These are phyloP conservation scores for Plebejus anna DNA, from an alignment of 2,888 invertebrate species.

Conservation along the genomic window DNA sequence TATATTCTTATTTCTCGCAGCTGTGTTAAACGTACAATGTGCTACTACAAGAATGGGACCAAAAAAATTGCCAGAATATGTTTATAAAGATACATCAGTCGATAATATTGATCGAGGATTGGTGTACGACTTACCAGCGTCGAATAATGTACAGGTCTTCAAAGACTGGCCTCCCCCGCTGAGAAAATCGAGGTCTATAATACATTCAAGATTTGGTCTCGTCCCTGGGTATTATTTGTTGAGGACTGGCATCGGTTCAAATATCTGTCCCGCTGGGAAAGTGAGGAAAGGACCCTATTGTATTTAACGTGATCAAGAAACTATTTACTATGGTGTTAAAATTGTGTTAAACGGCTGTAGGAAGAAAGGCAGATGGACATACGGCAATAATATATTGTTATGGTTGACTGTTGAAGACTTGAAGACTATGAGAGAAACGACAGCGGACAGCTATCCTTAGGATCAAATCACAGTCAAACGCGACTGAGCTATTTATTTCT, in stretches of 20 bases:
- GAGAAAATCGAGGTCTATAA: neutral
- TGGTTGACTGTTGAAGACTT: neutral
- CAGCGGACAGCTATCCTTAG: neutral
- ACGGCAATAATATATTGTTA: too few species aligned
- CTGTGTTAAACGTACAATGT: neutral
- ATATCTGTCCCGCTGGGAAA: neutral
- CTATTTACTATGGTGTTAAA: neutral
- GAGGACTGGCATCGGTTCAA: neutral
- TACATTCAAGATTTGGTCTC: neutral
- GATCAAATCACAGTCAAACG: too few species aligned
- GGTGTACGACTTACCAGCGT: neutral
- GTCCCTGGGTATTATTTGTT: neutral
- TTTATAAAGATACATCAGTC: neutral
- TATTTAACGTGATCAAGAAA: neutral
- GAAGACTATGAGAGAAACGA: neutral
- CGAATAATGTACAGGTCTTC: neutral
- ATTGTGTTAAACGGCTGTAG: neutral
- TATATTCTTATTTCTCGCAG: neutral
- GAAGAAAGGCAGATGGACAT: neutral
- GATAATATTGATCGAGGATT: neutral
- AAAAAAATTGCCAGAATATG: neutral
- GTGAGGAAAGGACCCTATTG: slow-evolving; percentile 3
- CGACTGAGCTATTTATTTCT: too few species aligned
- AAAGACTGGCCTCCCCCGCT: neutral
- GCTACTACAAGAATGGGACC: neutral